Conservation (phyloP, 2,888 invertebrate species). For the Hermodice carunculata region DNA sequence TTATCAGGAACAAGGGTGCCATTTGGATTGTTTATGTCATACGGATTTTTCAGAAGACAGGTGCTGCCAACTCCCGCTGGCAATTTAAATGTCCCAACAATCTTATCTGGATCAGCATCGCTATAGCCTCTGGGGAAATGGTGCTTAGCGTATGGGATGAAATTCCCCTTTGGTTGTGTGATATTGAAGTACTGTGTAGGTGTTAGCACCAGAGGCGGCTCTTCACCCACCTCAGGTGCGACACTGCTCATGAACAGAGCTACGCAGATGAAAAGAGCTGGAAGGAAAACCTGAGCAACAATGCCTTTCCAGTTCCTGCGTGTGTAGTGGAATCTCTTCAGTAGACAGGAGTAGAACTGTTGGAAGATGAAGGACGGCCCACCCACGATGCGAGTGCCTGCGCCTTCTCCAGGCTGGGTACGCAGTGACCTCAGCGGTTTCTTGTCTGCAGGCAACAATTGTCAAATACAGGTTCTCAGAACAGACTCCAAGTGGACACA, state of each 20-base stretch:
- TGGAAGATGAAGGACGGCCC: neutral
- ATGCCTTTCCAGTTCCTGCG: neutral
- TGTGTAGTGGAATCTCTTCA: neutral
- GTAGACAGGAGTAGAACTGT: neutral
- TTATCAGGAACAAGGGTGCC: no score
- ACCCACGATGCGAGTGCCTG: neutral
- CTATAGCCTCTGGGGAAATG: neutral
- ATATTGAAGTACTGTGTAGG: constrained; percentile 1
- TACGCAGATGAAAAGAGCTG: neutral
- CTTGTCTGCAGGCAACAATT: no score
- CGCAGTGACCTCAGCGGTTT: no score
- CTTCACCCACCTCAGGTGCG: neutral
- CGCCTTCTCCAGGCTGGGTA: no score
- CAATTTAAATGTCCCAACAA: neutral
- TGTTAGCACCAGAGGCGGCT: neutral
- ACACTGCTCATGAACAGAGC: neutral
- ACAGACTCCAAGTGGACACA: no score
- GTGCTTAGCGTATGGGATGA: neutral
- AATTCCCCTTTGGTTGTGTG: neutral
- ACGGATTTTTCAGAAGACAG: neutral
- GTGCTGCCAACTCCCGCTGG: neutral
- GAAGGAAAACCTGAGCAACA: neutral
- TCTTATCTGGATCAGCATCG: neutral
- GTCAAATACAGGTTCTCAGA: no score
- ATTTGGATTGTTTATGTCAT: no score